phyloP scores from a whole-genome alignment of 2,797 vertebrate genomes.

The Dallia pectoralis region DNA sequence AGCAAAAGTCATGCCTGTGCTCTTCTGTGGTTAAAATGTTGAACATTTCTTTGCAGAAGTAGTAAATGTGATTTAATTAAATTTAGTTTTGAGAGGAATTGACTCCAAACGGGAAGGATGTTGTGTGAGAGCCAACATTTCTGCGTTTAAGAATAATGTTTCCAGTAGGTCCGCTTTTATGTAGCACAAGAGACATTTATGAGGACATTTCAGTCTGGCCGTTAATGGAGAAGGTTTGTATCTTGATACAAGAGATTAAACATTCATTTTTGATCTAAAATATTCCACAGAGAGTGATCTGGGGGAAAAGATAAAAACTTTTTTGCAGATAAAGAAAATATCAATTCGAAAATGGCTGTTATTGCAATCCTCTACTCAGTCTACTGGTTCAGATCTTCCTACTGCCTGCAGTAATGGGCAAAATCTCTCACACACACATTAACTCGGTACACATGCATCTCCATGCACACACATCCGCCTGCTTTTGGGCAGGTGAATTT shows the following conservation, averaged over 20 bases:
- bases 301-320: too few species aligned
- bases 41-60: neutral
- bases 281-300: too few species aligned
- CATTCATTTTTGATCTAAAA: neutral
- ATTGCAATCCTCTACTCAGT: neutral
- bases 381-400: too few species aligned
- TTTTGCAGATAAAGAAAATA: slow-evolving; percentile 6
- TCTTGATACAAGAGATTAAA: neutral
- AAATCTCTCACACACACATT: neutral
- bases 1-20: neutral
- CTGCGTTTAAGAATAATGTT: neutral
- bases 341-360: slow-evolving; percentile 18
- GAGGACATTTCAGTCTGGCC: slow-evolving; percentile 1
- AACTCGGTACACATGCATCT: too few species aligned
- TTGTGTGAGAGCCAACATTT: neutral
- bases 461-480: neutral
- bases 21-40: neutral
- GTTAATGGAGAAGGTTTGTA: neutral
- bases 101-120: neutral
- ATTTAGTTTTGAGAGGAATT: neutral
- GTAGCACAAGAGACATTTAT: neutral
- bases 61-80: neutral
- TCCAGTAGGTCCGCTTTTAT: neutral
- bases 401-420: neutral
- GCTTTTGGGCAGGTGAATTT: neutral